phyloP scores from a whole-genome alignment of 2,113 vertebrate species.

The Trachemys scripta region DNA sequence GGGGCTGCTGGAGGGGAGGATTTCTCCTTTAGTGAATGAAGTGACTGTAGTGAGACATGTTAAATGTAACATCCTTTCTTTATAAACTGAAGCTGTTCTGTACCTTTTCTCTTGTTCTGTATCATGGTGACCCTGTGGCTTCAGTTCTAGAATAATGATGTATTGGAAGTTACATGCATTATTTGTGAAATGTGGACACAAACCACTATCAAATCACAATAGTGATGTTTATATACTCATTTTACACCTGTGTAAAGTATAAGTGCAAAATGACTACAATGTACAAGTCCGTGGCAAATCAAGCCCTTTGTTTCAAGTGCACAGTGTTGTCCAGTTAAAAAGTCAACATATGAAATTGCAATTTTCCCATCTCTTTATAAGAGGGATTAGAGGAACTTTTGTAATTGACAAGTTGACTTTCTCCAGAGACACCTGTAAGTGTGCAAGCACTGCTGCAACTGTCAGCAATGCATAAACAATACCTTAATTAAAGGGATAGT shows the following conservation, averaged over 20 bases:
- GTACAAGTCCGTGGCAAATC: neutral
- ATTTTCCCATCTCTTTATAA: slow-evolving; percentile 18
- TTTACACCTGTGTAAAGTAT: neutral
- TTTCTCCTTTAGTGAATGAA: neutral
- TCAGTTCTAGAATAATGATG: neutral
- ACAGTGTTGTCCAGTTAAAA: slow-evolving; percentile 9
- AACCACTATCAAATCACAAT: neutral
- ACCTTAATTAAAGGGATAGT: slow-evolving; percentile 61
- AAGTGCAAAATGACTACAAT: neutral
- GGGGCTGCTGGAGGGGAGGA: neutral
- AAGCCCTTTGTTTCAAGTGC: slow-evolving; percentile 10
- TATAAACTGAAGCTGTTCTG: neutral
- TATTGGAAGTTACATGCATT: neutral
- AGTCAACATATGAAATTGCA: neutral
- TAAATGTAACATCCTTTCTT: neutral
- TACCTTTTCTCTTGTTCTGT: neutral
- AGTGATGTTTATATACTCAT: neutral
- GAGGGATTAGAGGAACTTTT: neutral
- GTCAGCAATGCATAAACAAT: slow-evolving; percentile 12
- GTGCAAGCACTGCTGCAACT: slow-evolving; percentile 19
- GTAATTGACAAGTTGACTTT: neutral
- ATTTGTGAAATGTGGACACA: slow-evolving; percentile 19
- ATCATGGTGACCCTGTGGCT: neutral
- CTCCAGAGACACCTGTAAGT: slow-evolving; percentile 20
- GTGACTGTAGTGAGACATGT: neutral